These are phyloP conservation scores for Poecilia picta DNA, from an alignment of 2,797 vertebrate genomes.

Conservation along the genomic window DNA sequence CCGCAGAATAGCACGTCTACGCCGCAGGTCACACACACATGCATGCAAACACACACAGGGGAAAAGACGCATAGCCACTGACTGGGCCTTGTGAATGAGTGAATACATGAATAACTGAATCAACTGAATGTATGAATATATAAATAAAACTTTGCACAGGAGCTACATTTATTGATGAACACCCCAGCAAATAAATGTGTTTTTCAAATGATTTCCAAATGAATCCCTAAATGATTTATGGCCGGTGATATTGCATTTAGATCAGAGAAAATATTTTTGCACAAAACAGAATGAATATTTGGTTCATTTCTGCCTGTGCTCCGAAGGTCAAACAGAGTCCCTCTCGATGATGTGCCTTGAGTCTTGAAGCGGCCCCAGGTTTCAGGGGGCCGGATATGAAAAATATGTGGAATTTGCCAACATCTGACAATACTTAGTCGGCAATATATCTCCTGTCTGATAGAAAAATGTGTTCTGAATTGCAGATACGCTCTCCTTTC, in stretches of 20 bases:
- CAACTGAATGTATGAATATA: constrained; percentile 81
- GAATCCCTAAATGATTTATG: constrained; percentile 81
- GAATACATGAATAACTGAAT: constrained; percentile 86
- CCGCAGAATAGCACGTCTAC: constrained; percentile 76
- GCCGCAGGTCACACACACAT: constrained; percentile 77
- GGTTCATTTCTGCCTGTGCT: constrained; percentile 71
- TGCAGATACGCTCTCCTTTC: constrained; percentile 75
- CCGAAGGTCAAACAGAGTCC: constrained; percentile 73
- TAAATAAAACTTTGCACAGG: constrained; percentile 75
- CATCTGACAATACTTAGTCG: constrained; percentile 83
- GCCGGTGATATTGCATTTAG: constrained; percentile 78
- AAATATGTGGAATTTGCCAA: constrained; percentile 84
- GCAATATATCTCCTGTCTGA: constrained; percentile 83
- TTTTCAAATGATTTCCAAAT: constrained; percentile 80
- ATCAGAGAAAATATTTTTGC: constrained; percentile 73
- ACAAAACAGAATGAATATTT: constrained; percentile 74
- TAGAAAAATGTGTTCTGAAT: constrained; percentile 83
- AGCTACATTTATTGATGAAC: constrained; percentile 78
- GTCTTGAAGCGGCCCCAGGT: constrained; percentile 72
- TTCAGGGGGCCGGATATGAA: constrained; percentile 82
- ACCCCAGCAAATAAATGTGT: constrained; percentile 73
- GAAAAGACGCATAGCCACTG: constrained; percentile 62
- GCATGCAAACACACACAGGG: constrained; percentile 40
- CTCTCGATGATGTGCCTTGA: constrained; percentile 74
- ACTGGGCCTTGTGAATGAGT: constrained; percentile 82